Evolutionary conservation across 2,888 invertebrate species (phyloP), one percentile per base, ranked within the genome.

Genomic region (Lasioglossum morio): DNA sequence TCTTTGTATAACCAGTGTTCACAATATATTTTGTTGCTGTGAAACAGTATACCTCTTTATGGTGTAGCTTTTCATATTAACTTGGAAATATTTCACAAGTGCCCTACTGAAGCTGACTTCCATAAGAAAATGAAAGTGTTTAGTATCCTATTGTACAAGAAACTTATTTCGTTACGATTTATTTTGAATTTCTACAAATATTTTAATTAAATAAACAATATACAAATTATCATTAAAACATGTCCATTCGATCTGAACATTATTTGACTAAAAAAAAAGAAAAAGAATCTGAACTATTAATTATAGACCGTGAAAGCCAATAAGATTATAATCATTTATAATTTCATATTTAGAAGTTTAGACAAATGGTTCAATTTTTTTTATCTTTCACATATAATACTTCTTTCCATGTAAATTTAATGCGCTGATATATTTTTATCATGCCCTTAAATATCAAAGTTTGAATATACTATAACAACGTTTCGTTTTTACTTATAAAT

Each of bases 1-100:
- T 89, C 88, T 89, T 89, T 86, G 89, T 89, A 89, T 83, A 70
- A 87, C 89, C 89, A 89, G 37, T 40, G 53, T 83, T 85, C 79
- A 77, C 87, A 81, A 37, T 23, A 69, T 70, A 43, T 76, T 86
- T 78, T 75, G 34, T 46, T 86, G 27, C 70, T 80, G 63, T 66
- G 66, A 87, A 84, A 77, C 46, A 81, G n/a, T 75, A 57, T 48
- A 73, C 53, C 72, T 27, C 23, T 40, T 74, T 30, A 34, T 79
- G 66, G 43, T 72, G 77, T 73, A 69, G 84, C 82, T 79, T 66
- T 70, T 53, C 79, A 78, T 53, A 84, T 34, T 34, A 34, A 34
- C 34, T 34, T 34, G 34, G 34, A 34, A 34, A 34, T 34, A 34
- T 34, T 34, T 34, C 34, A 34, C 34, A 34, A 34, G 34, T 34